phyloP scores from a whole-genome alignment of 1,140 invertebrate genomes.

The Drosophila repleta region DNA sequence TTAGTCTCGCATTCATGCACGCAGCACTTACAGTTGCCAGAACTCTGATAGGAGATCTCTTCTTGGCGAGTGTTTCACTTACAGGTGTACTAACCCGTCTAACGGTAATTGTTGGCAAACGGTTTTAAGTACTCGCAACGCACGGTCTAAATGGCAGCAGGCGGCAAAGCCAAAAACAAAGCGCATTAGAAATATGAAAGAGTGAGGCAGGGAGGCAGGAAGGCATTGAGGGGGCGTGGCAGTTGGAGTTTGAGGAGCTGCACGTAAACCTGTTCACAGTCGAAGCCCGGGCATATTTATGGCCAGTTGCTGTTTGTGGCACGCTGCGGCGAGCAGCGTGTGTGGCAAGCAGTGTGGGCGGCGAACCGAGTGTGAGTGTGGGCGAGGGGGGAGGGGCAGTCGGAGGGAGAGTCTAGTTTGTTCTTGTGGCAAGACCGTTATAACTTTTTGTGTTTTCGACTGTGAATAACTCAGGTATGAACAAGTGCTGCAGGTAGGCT shows the following conservation, averaged over 20 bases:
- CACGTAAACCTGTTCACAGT: slow-evolving; percentile 58
- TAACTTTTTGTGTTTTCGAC: slow-evolving; percentile 63
- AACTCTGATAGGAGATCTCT: slow-evolving; percentile 26
- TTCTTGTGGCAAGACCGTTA: slow-evolving; percentile 46
- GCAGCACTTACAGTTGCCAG: slow-evolving; percentile 10
- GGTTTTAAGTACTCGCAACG: slow-evolving; percentile 49
- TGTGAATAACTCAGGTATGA: slow-evolving; percentile 39
- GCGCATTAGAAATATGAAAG: slow-evolving; percentile 63
- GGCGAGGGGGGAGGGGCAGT: background rate
- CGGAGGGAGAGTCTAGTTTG: background rate
- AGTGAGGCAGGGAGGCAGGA: no score
- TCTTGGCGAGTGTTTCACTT: slow-evolving; percentile 49
- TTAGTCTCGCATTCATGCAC: background rate
- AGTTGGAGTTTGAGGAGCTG: background rate
- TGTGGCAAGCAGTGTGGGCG: slow-evolving; percentile 7
- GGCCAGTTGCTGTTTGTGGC: slow-evolving; percentile 26
- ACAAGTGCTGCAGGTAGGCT: slow-evolving; percentile 17
- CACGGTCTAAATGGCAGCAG: slow-evolving; percentile 76
- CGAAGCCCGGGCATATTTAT: slow-evolving; percentile 57
- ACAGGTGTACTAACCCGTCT: slow-evolving; percentile 28
- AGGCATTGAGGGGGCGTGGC: slow-evolving; percentile 15
- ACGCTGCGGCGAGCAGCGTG: background rate
- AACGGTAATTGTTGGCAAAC: slow-evolving; percentile 54
- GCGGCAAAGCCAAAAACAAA: slow-evolving; percentile 64
- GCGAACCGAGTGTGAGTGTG: background rate